These are phyloP conservation scores for Tenodera sinensis DNA, from an alignment of 2,888 invertebrate genomes.

Conservation along the genomic window DNA sequence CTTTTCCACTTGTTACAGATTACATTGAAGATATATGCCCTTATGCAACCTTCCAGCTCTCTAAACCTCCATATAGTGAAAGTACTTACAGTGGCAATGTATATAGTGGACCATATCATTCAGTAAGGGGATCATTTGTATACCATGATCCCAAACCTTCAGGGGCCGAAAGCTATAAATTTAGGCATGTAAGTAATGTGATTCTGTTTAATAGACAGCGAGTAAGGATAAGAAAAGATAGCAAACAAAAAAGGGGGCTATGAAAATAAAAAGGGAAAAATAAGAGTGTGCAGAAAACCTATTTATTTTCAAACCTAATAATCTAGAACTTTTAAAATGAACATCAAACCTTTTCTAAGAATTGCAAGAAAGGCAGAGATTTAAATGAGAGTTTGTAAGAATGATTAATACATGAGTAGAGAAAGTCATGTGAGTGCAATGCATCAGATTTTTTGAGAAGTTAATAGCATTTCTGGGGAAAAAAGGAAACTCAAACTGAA, in stretches of 20 bases:
- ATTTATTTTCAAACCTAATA: no score
- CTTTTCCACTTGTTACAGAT: constrained; percentile 51
- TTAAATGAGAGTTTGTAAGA: no score
- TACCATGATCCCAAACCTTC: constrained; percentile 79
- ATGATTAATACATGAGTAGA: no score
- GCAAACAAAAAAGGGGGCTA: no score
- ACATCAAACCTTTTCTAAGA: background rate
- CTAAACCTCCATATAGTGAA: constrained; percentile 78
- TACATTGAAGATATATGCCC: constrained; percentile 92
- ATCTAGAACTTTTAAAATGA: background rate
- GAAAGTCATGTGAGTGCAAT: no score
- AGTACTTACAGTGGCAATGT: constrained; percentile 88
- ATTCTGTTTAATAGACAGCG: background rate
- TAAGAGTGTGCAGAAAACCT: no score
- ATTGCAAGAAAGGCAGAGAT: no score
- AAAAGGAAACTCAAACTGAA: no score
- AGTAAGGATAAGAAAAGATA: no score
- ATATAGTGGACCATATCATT: constrained; percentile 82
- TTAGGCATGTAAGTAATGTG: constrained; percentile 57
- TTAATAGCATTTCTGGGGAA: no score
- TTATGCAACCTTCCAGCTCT: constrained; percentile 87
- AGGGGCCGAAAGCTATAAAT: constrained; percentile 67
- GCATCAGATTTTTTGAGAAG: no score
- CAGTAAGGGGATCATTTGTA: constrained; percentile 80
- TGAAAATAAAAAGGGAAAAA: no score